Evolutionary conservation across 1,140 invertebrate species (phyloP), one percentile per base, ranked within the genome.

Genomic region (Centruroides sculpturatus): DNA sequence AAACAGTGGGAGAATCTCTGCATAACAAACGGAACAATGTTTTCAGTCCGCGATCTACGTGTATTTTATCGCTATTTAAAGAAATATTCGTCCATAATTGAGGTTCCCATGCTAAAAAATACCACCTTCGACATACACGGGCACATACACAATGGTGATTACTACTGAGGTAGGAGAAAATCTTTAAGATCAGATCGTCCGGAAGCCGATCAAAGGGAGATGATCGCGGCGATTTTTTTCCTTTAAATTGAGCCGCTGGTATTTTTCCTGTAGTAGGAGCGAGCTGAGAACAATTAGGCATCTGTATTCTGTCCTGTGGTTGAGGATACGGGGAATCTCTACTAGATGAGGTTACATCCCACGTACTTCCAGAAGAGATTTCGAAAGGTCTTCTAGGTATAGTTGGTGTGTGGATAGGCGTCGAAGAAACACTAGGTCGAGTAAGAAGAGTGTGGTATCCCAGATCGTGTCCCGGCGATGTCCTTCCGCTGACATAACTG

Each of bases 41-140:
- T 71, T 83, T 78, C 68, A 89, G 71, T 59, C 85, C 81, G 69
- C 80, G 78, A 73, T 87, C 85, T 0, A 82, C 83, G 63, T 81
- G 81, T 2, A 85, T 72, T 48, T 75, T 73, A 63, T 82, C 82
- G 47, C 83, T 83, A 48, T 79, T 76, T 46, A 87, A 72, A 5
- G 76, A 78, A 50, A 88, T 83, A 34, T 76, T 78, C 59, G 82
- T 79, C 88, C 87, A 92, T 2, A 92, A 74, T 3, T 78, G 74
- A 5, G 85, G 85, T 11, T 85, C 82, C 88, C 88, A 91, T 12
- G 84, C 86, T 34, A 92, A 79, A 52, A 83, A 77, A 71, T 89
- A 86, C 77, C 91, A 91, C 48, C 75, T 69, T 35, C 86, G 75
- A 68, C 87, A 92, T 0, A 92, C 89, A 10, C 86, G 79, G 0